Base-by-base conservation (phyloP, 2,113 vertebrate genomes). In the Eulacestoma nigropectus region DNA sequence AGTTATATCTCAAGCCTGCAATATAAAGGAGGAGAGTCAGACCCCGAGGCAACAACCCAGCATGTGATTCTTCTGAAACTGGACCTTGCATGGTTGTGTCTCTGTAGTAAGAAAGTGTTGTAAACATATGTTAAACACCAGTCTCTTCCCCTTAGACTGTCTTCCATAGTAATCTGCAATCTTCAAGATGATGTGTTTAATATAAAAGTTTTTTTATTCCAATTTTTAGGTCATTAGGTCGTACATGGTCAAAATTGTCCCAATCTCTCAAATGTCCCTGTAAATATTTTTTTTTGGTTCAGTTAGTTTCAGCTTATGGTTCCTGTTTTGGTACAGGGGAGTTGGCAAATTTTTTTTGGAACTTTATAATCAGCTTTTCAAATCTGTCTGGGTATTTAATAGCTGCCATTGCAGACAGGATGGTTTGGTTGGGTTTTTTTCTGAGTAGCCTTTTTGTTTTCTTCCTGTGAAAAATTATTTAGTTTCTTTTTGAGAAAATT, bases 301-400 rank as follows among this genome's bases (percentile, higher is more conserved):
- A 21, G 11, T 65, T 63, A 60, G 6, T 65, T 85, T 80, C 26
- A 49, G n/a, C 2, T 81, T 74, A 44, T 23, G 41, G 32, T 50
- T 49, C 29, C 46, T 42, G 9, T 53, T 84, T 68, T 0, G 3
- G 37, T 47, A 44, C 2, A 4, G 10, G 1, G 4, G 1, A 2
- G 1, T 22, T 59, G 65, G 22, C 8, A 52, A 35, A 29, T 47
- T 70, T 79, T 81, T 57, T 69, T 60, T 67, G 15, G 22, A 82
- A 23, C 10, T 68, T 84, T 44, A 26, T 47, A 42, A 42, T 50
- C 13, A 56, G 27, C 12, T 81, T 91, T 84, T 67, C 23, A 67
- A 50, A 52, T 44, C 19, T 80, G 6, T 68, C 30, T 23, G 55
- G 22, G 8, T 79, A n/a, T 44, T 46, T 87, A 32, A 33, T 6